Percentiles rank a stretch among this genome's conserved stretches.
phyloP scores from a whole-genome alignment of 2,888 invertebrate species.

The Cephalotes varians region DNA sequence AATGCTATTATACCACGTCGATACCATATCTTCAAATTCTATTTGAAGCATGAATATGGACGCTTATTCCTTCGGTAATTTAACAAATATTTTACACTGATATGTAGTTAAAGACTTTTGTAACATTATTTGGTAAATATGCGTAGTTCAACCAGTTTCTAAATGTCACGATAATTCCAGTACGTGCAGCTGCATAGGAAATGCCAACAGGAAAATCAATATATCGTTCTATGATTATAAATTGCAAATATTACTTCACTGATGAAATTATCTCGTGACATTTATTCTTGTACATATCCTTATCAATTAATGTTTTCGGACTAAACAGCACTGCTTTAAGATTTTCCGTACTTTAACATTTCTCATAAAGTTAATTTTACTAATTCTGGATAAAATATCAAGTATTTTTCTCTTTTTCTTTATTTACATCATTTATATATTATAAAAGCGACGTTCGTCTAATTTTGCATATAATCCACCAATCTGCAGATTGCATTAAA shows the following conservation, averaged over 20 bases:
- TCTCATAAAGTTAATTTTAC: background rate
- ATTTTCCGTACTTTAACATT: background rate
- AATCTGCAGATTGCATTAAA: slow-evolving; percentile 3
- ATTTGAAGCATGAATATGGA: background rate
- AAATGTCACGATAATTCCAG: slow-evolving; percentile 60
- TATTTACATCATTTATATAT: background rate
- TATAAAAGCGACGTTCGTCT: background rate
- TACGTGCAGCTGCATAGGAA: slow-evolving; percentile 17
- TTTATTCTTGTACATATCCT: background rate
- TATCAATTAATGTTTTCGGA: background rate
- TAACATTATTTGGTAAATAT: slow-evolving; percentile 17
- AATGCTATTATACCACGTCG: slow-evolving; percentile 14
- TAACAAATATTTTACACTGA: background rate
- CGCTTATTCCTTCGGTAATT: background rate
- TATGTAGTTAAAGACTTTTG: background rate
- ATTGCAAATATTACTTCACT: background rate
- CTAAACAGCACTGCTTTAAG: background rate
- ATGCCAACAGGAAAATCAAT: slow-evolving; percentile 44
- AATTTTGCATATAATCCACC: background rate
- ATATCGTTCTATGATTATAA: background rate
- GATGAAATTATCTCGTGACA: background rate
- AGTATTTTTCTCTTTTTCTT: background rate
- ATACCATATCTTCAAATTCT: background rate
- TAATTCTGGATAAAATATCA: background rate
- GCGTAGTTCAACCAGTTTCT: slow-evolving; percentile 49